phyloP scores from a whole-genome alignment of 2,797 vertebrate species.

The Ctenopoma multispine region DNA sequence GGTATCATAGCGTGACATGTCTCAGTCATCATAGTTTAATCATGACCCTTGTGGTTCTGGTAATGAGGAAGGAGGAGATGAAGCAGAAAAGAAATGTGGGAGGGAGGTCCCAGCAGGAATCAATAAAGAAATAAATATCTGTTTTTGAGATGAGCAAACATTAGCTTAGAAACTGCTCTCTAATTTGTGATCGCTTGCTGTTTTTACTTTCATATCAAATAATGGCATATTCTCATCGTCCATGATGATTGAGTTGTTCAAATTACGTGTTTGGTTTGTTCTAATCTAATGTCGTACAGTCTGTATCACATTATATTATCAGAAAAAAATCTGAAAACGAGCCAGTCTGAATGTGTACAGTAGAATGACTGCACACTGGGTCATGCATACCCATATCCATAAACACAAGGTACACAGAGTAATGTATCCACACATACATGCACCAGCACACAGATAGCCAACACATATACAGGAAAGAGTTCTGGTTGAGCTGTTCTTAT shows the following conservation, averaged over 20 bases:
- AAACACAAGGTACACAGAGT: neutral
- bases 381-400: no score
- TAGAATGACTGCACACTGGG: no score
- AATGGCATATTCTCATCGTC: neutral
- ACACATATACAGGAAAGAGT: neutral
- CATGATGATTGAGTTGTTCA: conserved; percentile 1
- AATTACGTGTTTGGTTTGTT: neutral
- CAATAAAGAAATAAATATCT: neutral
- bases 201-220: neutral
- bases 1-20: neutral
- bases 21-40: neutral
- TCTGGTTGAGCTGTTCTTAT: conserved; percentile 49
- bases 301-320: conserved; percentile 3
- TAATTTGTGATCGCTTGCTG: neutral
- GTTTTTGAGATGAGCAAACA: neutral
- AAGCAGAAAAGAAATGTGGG: no score
- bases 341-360: no score
- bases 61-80: no score
- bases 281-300: neutral
- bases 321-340: no score
- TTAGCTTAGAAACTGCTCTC: neutral
- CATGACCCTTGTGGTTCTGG: neutral
- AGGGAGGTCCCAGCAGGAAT: no score
- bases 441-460: neutral
- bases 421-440: conserved; percentile 15